These are phyloP conservation scores for Hydrotaea diabolus DNA, from an alignment of 2,888 invertebrate species.

Conservation along the genomic window DNA sequence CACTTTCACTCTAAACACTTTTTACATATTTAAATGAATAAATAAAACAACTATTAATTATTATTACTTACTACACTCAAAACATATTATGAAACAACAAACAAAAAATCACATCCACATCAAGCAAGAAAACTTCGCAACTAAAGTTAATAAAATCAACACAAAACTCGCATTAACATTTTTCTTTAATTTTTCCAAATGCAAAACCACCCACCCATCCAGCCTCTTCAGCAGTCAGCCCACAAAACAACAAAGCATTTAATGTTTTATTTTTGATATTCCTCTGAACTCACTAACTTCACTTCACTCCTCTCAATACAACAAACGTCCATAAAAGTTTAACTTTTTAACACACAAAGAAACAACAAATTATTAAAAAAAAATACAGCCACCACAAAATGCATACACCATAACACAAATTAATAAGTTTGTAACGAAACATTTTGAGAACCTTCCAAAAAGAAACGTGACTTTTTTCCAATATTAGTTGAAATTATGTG, in stretches of 20 bases:
- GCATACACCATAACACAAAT: neutral
- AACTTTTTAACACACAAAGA: conserved; percentile 56
- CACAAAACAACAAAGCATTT: conserved; percentile 47
- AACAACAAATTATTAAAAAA: conserved; percentile 30
- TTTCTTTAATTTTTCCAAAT: conserved; percentile 53
- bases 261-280: conserved; percentile 44
- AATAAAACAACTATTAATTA: conserved; percentile 64
- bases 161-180: conserved; percentile 58
- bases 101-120: conserved; percentile 48
- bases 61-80: conserved; percentile 20
- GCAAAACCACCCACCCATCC: neutral
- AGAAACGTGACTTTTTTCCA: neutral
- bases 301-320: conserved; percentile 6
- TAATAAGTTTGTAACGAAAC: neutral
- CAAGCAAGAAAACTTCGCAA: conserved; percentile 34
- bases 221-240: neutral
- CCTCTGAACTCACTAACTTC: neutral
- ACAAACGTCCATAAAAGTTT: conserved; percentile 55
- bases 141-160: conserved; percentile 47
- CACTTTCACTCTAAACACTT: conserved; percentile 70
- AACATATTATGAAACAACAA: conserved; percentile 24
- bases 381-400: conserved; percentile 6
- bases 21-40: conserved; percentile 64
- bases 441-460: conserved; percentile 15
- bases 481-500: conserved; percentile 41